Evolutionary conservation across 1,140 invertebrate species (phyloP), one percentile per base, ranked within the genome.

Genomic region (Ips typographus): DNA sequence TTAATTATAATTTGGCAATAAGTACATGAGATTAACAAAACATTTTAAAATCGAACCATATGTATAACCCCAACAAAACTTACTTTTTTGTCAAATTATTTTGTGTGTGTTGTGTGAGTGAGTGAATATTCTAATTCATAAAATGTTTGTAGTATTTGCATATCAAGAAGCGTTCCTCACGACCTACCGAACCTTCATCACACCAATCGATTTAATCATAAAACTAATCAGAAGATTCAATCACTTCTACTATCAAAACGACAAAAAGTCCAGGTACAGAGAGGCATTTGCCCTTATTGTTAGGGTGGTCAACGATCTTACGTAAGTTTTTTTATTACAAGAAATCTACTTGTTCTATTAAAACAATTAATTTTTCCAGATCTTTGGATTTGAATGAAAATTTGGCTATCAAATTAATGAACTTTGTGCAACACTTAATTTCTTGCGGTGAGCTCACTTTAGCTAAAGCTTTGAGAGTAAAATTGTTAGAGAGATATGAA

Each of bases 91-190:
- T 49, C 2, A 49, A 1, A 49, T 56, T 7, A 5, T 56, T 40
- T 56, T 56, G 44, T 61, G 42, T 61, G 2, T 61, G 22, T 22
- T 22, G 22, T 22, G 22, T 22, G 6, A 40, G 3, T 3, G n/a
- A 58, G 2, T 22, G 22, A 2, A 0, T 37, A 55, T 55, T 6
- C 52, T 36, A 55, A 37, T 2, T 3, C 44, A 61, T 39, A 40
- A 63, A 39, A 53, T 61, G 7, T 41, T 68, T 68, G 7, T 53
- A 68, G 94, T 95, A 83, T 94, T 94, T 80, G 86, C 93, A 78
- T 98, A 96, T 83, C 94, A 96, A 85, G 95, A 98, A 85, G 95
- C 96, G 44, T 99, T 98, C 82, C 86, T 98, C 71, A 95, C 94
- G 38, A 98, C 96, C 49, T 99, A 98, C 82, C 87, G 96, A 73